Evolutionary conservation across 2,888 invertebrate genomes (phyloP), one percentile per base, ranked within the genome.

Genomic region (Patella ulyssiponensis): DNA sequence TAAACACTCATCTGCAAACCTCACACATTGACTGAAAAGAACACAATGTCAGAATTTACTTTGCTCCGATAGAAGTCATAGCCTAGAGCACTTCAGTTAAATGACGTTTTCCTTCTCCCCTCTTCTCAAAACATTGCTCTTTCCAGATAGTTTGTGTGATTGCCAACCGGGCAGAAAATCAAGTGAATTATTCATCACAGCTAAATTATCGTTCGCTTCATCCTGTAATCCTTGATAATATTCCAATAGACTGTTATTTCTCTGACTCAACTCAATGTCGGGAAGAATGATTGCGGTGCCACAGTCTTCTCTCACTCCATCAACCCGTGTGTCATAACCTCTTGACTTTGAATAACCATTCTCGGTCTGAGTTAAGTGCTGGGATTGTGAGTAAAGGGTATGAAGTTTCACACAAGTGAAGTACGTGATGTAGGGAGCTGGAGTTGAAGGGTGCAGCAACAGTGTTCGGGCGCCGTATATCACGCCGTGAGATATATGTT

Each of bases 401-500:
- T 14, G 14, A 52, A 70, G 27, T n/a, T 27, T 70, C 54, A 53
- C 56, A 56, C 56, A 7, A 58, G 12, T 53, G 23, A 20, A 23
- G 56, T n/a, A 58, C 33, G 27, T 52, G 14, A 17, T 44, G 23
- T 52, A n/a, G 33, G 54, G 27, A 27, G 33, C 33, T 44, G 44
- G 11, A 9, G 44, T 20, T 27, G 17, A 54, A 20, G 54, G 20
- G 54, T 23, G 44, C 44, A 44, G 44, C 44, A 44, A 53, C 69
- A n/a, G 70, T 17, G 27, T 54, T 75, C 17, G 27, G 75, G 52
- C 54, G 53, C 64, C 54, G 74, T 69, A 75, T 64, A 75, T 78
- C 75, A 76, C 71, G 73, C 74, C 58, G 33, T 71, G 58, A 73
- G 74, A 69, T 76, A 73, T 69, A 74, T 74, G 79, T 76, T 77